Evolutionary conservation across 2,888 invertebrate genomes (phyloP), one percentile per base, ranked within the genome.

Genomic region (Heteromyza rotundicornis): DNA sequence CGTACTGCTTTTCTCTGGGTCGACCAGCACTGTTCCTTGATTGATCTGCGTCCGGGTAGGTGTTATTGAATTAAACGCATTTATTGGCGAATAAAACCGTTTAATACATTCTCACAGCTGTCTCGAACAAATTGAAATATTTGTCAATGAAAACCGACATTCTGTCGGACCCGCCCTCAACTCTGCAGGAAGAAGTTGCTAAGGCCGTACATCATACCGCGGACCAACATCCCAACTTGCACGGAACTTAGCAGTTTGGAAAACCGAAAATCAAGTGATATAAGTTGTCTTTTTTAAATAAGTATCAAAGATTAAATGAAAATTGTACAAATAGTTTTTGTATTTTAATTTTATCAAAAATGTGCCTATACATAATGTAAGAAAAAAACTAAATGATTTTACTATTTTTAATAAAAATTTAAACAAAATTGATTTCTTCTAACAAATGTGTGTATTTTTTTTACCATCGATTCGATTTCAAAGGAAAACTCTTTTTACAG

Each of bases 21-120:
- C 60, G 96, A 98, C 84, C 96, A 97, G 81, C 95, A 96, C 84
- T 98, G 97, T 85, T 95, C 96, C 49, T 89, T 98, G 68, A 92
- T 93, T 71, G 92, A 94, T 86, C 90, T 98, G 84, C 87, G 98
- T 76, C 96, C 96, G 80, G 93, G 97, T 97, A 86, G 17, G n/a
- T n/a, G n/a, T n/a, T n/a, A n/a, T n/a, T n/a, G n/a, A n/a, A n/a
- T 40, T 2, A 3, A 10, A 10, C 40, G 8, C 8, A 40, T 40
- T 40, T 10, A n/a, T 7, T n/a, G n/a, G n/a, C n/a, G n/a, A n/a
- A n/a, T n/a, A n/a, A n/a, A n/a, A n/a, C n/a, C n/a, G n/a, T n/a
- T n/a, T n/a, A n/a, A n/a, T n/a, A n/a, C n/a, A n/a, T n/a, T n/a
- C 14, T 86, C 86, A n/a, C 85, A 97, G 97, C 93, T 80, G 96